Conservation (phyloP, 2,797 vertebrate species). For the Forpus xanthops region DNA sequence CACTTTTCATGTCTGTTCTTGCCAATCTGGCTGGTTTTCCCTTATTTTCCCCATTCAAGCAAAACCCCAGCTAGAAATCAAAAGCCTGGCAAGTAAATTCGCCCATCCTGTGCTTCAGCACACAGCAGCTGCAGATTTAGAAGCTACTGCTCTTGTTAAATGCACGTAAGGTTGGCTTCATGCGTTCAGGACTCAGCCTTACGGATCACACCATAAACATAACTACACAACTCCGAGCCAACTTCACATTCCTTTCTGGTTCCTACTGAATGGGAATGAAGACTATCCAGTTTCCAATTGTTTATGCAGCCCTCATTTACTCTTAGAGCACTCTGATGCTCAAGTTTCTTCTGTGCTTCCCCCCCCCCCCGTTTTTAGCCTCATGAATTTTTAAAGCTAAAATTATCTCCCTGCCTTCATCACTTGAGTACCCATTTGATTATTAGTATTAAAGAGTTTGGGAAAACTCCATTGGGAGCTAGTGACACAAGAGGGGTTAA, state of each 20-base stretch:
- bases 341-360: not conserved
- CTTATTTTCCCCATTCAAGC: not conserved
- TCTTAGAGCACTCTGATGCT: not conserved
- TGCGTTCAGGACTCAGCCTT: not conserved
- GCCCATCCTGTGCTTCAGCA: not conserved
- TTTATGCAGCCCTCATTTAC: not conserved
- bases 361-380: not conserved
- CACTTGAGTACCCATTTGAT: not conserved
- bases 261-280: not conserved
- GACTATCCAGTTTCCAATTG: not conserved
- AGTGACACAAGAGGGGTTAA: not conserved
- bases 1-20: not conserved
- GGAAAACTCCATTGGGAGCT: not conserved
- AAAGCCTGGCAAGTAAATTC: not conserved
- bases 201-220: not conserved
- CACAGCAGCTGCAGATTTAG: not conserved
- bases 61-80: not conserved
- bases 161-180: not conserved
- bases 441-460: not conserved
- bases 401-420: not conserved
- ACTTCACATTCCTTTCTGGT: not conserved
- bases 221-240: not conserved
- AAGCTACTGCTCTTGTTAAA: constrained; percentile 11
- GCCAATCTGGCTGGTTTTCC: not conserved
- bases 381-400: not conserved